A percentile compares a stretch with the other conserved stretches of the same genome.
These are phyloP conservation scores for Myocastor coypus DNA, from an alignment of 2,113 vertebrate genomes.

Conservation along the genomic window DNA sequence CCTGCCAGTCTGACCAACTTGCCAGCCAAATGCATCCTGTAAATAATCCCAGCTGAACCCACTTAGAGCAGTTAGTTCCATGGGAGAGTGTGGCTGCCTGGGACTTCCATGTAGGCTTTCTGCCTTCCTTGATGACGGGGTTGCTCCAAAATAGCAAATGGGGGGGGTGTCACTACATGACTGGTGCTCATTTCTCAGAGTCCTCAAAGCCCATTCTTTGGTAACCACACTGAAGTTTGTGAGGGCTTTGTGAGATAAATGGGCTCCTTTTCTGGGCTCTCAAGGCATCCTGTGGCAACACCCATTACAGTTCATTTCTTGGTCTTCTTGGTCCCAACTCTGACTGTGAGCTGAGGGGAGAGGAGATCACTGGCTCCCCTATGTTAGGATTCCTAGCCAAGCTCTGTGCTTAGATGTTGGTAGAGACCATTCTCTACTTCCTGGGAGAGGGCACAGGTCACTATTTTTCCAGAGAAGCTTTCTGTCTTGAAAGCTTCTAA, in stretches of 20 bases:
- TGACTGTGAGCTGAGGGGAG: neutral
- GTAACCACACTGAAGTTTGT: neutral
- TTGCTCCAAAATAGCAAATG: neutral
- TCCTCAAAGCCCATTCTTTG: neutral
- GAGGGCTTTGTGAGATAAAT: neutral
- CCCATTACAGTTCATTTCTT: neutral
- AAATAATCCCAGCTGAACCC: neutral
- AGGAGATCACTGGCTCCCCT: neutral
- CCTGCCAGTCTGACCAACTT: neutral
- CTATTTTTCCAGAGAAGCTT: neutral
- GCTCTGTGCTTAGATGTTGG: neutral
- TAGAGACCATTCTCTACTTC: neutral
- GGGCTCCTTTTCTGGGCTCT: neutral
- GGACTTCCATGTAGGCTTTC: neutral
- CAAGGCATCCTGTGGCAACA: neutral
- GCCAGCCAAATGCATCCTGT: neutral
- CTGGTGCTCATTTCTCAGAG: neutral
- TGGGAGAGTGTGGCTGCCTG: neutral
- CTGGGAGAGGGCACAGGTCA: neutral
- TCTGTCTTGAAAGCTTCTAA: neutral
- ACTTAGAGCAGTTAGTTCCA: neutral
- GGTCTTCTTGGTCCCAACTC: neutral
- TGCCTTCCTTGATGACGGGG: neutral
- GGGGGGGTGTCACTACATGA: neutral
- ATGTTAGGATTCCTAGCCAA: neutral